Percentiles rank a stretch among this genome's conserved stretches.
These are phyloP conservation scores for Synanthedon andrenaeformis DNA, from an alignment of 2,888 invertebrate species.

Conservation along the genomic window DNA sequence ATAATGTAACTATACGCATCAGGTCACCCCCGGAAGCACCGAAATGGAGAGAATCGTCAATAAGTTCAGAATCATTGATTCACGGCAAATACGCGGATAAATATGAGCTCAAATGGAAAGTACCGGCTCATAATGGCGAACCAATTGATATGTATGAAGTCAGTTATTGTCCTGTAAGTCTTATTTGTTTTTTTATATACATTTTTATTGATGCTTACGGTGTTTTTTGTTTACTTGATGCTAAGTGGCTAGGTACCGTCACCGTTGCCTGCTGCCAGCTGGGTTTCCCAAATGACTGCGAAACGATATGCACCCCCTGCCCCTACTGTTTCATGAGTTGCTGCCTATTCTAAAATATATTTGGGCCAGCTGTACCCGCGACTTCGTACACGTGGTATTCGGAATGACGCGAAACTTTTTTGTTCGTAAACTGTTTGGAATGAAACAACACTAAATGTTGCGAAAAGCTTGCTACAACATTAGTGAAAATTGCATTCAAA, in stretches of 20 bases:
- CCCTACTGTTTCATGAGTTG: too few relatives aligned
- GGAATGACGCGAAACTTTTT: too few relatives aligned
- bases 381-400: too few relatives aligned
- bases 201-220: slow-evolving; percentile 5
- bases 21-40: slow-evolving; percentile 79
- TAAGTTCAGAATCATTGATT: slow-evolving; percentile 53
- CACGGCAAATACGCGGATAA: slow-evolving; percentile 77
- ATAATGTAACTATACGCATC: background rate
- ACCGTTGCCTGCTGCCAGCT: too few relatives aligned
- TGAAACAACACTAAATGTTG: too few relatives aligned
- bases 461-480: too few relatives aligned
- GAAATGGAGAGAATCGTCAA: slow-evolving; percentile 53
- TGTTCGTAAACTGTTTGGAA: too few relatives aligned
- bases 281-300: too few relatives aligned
- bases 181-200: background rate
- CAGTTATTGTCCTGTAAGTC: slow-evolving; percentile 81
- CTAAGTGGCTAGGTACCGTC: too few relatives aligned
- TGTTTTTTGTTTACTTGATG: slow-evolving; percentile 37
- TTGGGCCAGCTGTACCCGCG: too few relatives aligned
- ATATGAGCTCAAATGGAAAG: slow-evolving; percentile 86
- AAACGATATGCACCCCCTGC: background rate
- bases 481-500: too few relatives aligned
- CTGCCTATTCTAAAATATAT: too few relatives aligned
- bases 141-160: slow-evolving; percentile 86
- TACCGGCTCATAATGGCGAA: slow-evolving; percentile 90